Percentiles rank a stretch among this genome's conserved stretches.
phyloP scores from a whole-genome alignment of 2,797 vertebrate genomes.

The Rhinoraja longicauda region DNA sequence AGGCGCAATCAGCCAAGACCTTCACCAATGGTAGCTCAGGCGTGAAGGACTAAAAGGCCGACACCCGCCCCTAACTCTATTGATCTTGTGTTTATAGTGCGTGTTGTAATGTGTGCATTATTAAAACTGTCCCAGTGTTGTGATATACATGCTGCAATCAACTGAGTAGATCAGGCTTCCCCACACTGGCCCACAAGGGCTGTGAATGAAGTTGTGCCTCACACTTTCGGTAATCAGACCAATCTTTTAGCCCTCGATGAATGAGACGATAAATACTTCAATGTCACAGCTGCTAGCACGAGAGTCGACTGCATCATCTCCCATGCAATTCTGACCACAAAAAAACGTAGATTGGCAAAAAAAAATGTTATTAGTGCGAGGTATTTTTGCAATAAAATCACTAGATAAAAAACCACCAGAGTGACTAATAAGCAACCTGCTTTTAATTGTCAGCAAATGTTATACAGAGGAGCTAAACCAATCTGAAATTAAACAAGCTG shows the following conservation, averaged over 20 bases:
- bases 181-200: too few species aligned
- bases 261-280: not conserved
- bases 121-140: not conserved
- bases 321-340: not conserved
- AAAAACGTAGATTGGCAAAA: not conserved
- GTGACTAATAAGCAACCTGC: not conserved
- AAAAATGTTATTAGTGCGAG: not conserved
- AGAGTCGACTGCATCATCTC: not conserved
- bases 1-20: too few species aligned
- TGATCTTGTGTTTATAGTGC: not conserved
- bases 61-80: not conserved
- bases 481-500: not conserved
- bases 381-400: not conserved
- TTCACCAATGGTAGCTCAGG: too few species aligned
- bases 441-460: not conserved
- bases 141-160: not conserved
- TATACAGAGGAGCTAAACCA: not conserved
- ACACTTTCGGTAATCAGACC: too few species aligned
- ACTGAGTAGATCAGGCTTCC: not conserved
- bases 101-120: not conserved
- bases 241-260: not conserved
- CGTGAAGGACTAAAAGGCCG: too few species aligned
- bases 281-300: not conserved
- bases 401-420: not conserved
- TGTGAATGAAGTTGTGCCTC: not conserved